A percentile compares a stretch with the other conserved stretches of the same genome.
These are phyloP conservation scores for Tadarida brasiliensis DNA, from an alignment of 2,797 vertebrate species.

Conservation along the genomic window DNA sequence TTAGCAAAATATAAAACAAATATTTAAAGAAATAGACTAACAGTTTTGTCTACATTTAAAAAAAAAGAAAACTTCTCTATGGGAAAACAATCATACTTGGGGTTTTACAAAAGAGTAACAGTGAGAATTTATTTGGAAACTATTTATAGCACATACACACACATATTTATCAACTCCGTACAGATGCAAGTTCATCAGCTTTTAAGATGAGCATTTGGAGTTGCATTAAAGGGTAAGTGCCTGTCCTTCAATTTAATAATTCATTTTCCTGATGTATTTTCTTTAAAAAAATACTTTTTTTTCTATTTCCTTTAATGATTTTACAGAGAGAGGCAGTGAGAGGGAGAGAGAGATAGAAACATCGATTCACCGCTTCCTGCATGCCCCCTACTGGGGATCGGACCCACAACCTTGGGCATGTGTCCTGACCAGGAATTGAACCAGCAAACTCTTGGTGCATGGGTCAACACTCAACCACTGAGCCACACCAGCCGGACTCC, in stretches of 20 bases:
- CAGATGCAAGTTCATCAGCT: background rate
- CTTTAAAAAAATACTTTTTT: no score
- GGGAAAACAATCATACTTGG: background rate
- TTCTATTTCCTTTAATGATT: no score
- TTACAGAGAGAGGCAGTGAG: no score
- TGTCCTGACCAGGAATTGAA: no score
- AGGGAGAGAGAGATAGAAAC: no score
- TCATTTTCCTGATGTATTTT: background rate
- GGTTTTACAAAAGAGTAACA: background rate
- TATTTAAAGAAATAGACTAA: background rate
- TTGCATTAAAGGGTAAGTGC: background rate
- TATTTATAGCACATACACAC: background rate
- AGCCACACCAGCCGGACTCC: no score
- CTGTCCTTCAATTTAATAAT: background rate
- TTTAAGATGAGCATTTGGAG: background rate
- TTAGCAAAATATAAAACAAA: background rate
- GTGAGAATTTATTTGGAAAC: background rate
- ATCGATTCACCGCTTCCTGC: no score
- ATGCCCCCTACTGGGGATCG: no score
- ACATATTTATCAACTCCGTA: background rate
- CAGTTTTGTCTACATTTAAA: background rate
- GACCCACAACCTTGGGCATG: no score
- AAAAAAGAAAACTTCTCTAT: background rate
- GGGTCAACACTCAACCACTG: no score
- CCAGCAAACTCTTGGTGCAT: no score